Evolutionary conservation across 2,797 vertebrate species (phyloP).

Genomic region (Catharus ustulatus): DNA sequence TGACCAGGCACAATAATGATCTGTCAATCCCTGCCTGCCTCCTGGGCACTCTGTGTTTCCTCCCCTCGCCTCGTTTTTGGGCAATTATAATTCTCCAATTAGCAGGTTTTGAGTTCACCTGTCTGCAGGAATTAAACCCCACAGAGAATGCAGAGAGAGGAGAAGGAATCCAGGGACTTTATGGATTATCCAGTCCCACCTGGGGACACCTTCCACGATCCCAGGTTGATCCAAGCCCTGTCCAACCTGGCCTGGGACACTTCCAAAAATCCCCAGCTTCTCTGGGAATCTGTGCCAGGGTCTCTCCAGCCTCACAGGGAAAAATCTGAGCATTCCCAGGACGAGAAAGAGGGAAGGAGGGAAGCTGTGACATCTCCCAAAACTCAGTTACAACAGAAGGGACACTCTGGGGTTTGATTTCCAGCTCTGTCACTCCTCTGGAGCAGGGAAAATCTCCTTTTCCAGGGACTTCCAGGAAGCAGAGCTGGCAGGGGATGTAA

Average conservation of each 20-base stretch:
- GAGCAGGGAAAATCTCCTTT: not conserved
- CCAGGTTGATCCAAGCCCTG: not conserved
- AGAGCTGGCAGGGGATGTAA: not conserved
- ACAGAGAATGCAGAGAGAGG: not conserved
- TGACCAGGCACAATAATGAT: not conserved
- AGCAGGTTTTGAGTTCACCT: not conserved
- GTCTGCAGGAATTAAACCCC: not conserved
- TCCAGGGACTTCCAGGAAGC: not conserved
- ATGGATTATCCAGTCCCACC: not conserved
- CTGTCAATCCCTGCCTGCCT: not conserved
- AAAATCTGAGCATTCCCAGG: not conserved
- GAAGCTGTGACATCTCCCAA: not conserved
- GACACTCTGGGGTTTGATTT: not conserved
- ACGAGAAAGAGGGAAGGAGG: accelerated
- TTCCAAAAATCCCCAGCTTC: not conserved
- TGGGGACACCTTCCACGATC: not conserved
- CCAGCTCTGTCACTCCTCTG: not conserved
- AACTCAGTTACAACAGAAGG: not conserved
- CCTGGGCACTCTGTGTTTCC: not conserved
- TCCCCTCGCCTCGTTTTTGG: not conserved
- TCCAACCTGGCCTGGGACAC: not conserved
- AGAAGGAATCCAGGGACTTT: not conserved
- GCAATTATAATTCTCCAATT: not conserved
- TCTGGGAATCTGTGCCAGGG: not conserved
- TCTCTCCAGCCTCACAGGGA: not conserved